A percentile compares a stretch with the other conserved stretches of the same genome.
phyloP scores from a whole-genome alignment of 1,140 invertebrate genomes.

The Alviniconcha marisindica region DNA sequence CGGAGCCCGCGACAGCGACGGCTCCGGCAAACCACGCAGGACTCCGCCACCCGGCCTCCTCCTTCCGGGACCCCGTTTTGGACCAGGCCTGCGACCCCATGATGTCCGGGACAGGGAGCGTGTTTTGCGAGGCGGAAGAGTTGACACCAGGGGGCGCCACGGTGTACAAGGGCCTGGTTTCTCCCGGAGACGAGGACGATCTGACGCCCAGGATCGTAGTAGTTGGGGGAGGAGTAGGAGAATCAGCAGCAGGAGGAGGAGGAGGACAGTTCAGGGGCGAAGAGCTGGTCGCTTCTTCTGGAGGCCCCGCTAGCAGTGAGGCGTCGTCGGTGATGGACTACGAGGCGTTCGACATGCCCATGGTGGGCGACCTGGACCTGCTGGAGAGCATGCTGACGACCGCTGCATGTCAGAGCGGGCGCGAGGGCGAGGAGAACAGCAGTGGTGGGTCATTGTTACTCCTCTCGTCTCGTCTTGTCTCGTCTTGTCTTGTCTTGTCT shows the following conservation, averaged over 20 bases:
- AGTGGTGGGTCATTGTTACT: slow-evolving; percentile 19
- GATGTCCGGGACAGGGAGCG: slow-evolving; percentile 12
- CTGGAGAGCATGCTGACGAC: slow-evolving; percentile 17
- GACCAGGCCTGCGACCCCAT: neutral
- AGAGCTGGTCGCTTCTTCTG: neutral
- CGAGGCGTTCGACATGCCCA: slow-evolving; percentile 8
- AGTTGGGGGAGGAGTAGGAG: neutral
- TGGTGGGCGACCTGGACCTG: slow-evolving; percentile 15
- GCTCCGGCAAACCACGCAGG: no score
- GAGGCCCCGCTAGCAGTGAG: neutral
- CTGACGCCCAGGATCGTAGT: no score
- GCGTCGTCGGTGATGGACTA: slow-evolving; percentile 12
- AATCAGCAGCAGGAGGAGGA: neutral
- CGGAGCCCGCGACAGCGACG: no score
- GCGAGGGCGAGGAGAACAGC: slow-evolving; percentile 1
- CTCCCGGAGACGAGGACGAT: no score
- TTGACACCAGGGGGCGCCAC: no score
- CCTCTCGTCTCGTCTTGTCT: no score
- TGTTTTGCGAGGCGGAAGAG: neutral
- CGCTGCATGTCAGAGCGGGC: neutral
- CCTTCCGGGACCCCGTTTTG: no score
- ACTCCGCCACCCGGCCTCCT: no score
- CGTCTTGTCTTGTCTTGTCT: neutral
- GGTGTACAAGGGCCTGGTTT: no score
- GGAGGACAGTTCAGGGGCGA: neutral